Percentiles rank a stretch among this genome's conserved stretches.
Conservation (phyloP, 2,888 invertebrate species). For the Therioaphis trifolii region DNA sequence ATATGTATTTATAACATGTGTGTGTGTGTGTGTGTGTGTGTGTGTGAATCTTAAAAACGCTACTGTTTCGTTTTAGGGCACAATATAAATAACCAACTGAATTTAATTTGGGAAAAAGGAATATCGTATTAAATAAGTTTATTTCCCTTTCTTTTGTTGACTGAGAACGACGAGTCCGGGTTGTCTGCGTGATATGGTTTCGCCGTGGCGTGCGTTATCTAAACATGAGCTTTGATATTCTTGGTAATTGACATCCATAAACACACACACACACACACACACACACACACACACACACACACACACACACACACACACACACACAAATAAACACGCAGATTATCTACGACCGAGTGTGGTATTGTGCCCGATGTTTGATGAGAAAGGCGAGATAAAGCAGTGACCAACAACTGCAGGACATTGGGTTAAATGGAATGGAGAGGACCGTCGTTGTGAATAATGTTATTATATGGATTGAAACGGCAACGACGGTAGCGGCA, state of each 20-base stretch:
- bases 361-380: not conserved
- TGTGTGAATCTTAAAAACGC: no score
- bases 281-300: not conserved
- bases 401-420: not conserved
- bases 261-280: not conserved
- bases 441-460: not conserved
- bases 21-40: no score
- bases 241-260: conserved; percentile 17
- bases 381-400: not conserved
- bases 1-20: no score
- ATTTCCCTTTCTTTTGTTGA: conserved; percentile 13
- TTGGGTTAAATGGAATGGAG: not conserved
- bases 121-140: not conserved
- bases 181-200: not conserved
- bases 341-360: not conserved
- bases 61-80: no score
- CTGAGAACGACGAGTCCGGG: not conserved
- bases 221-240: conserved; percentile 12
- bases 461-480: conserved; percentile 6
- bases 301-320: not conserved
- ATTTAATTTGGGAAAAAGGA: conserved; percentile 23
- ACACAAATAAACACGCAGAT: no score
- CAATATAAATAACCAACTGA: no score
- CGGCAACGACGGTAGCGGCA: not conserved
- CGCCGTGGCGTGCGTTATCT: not conserved